These are phyloP conservation scores for Congeria kusceri DNA, from an alignment of 2,888 invertebrate species.

Conservation along the genomic window DNA sequence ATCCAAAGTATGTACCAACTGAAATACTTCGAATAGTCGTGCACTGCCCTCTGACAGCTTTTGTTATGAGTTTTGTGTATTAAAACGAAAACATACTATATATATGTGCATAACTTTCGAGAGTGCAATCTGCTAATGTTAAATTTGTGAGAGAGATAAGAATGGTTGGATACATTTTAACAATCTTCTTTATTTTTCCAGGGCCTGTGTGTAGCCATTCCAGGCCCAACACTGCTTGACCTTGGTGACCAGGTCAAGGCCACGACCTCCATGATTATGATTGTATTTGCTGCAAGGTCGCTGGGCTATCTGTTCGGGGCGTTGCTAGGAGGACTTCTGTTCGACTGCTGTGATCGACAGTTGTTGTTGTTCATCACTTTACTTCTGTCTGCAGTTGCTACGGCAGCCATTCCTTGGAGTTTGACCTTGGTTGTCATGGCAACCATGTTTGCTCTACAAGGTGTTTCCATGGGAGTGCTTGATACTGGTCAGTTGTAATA, in stretches of 20 bases:
- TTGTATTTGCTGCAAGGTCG: constrained; percentile 85
- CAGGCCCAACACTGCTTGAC: constrained; percentile 85
- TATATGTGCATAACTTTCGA: too few relatives aligned
- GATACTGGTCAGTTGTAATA: constrained; percentile 74
- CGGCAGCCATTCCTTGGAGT: constrained; percentile 85
- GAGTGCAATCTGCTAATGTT: too few relatives aligned
- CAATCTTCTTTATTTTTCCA: constrained; percentile 64
- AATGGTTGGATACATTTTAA: too few relatives aligned
- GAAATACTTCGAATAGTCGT: too few relatives aligned
- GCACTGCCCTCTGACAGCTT: too few relatives aligned
- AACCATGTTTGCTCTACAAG: constrained; percentile 83
- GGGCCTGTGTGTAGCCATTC: constrained; percentile 86
- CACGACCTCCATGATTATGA: constrained; percentile 81
- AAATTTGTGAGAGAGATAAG: too few relatives aligned
- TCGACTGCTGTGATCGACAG: constrained; percentile 84
- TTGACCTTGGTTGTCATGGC: constrained; percentile 80
- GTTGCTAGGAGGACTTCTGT: constrained; percentile 83
- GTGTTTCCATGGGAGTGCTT: constrained; percentile 85
- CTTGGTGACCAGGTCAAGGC: constrained; percentile 82
- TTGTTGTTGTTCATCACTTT: constrained; percentile 84
- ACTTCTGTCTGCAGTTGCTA: constrained; percentile 83
- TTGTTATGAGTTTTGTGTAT: too few relatives aligned
- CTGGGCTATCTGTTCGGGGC: constrained; percentile 85
- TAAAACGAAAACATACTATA: too few relatives aligned
- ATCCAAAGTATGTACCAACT: too few relatives aligned